Evolutionary conservation across 2,113 vertebrate species (phyloP), one percentile per base, ranked within the genome.

Genomic region (Pandion haliaetus): DNA sequence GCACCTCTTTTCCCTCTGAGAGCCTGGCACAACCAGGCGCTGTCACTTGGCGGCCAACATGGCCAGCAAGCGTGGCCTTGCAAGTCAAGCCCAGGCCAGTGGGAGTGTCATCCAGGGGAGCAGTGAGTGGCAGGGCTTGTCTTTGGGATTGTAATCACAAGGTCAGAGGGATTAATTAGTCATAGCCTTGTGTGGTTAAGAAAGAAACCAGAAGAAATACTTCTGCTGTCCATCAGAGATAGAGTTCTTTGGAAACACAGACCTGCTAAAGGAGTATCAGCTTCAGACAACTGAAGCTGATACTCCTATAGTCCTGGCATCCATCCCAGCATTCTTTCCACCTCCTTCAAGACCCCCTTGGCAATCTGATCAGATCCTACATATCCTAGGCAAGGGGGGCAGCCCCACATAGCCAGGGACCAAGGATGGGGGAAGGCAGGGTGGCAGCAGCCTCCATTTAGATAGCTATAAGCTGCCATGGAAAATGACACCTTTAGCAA

Each of bases 11-110:
- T 3, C 10, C 31, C 18, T 65, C 86, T 0, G 13, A 66, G 42
- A 70, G 10, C n/a, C 26, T 14, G 19, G 29, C 42, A 44, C 0
- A 3, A 32, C 23, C 34, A 42, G n/a, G 24, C 0, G 1, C 69
- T 67, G 63, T 57, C 47, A 52, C 12, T 9, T 2, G 3, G 17
- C 62, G 58, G 34, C 70, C 50, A 52, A 34, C 38, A 13, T 5
- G 32, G 32, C 31, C 18, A 47, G 28, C 28, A 38, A 50, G 40
- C 19, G 14, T 5, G 4, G 61, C 36, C 59, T 54, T 16, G 9
- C 16, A 54, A 32, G 15, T 17, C 11, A 28, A 79, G 16, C 4
- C 66, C 14, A 25, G 32, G 50, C 26, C 20, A 20, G 28, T 4
- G 4, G 44, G 31, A 90, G 11, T 36, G 32, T 85, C 2, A 0